Evolutionary conservation across 2,888 invertebrate species (phyloP), one percentile per base, ranked within the genome.

Genomic region (Alentia gelatinosa): DNA sequence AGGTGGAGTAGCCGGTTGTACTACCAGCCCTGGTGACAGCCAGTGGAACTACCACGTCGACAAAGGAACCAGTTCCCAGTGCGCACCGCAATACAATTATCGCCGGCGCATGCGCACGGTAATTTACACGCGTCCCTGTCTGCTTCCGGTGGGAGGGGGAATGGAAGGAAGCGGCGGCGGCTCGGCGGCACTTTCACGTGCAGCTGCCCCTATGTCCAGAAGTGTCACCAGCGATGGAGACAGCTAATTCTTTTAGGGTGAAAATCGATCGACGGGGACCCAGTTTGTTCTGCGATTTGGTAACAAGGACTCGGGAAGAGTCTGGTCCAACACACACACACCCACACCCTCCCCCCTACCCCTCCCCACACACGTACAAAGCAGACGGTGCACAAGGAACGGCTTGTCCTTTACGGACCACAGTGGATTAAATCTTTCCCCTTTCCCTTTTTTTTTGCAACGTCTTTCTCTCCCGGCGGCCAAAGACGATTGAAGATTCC

Each of bases 61-160:
- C n/a, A n/a, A n/a, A n/a, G n/a, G n/a, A n/a, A n/a, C 5, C n/a
- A 56, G 5, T 56, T 56, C 56, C 56, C 23, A 26, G 4, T 3
- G 74, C 74, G 74, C 74, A 74, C 4, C 74, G 74, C 74, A 74
- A 74, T 74, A 33, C 33, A 74, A 74, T 74, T 74, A 74, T 33
- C 74, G 30, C 7, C 74, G 26, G 33, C 19, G 74, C 74, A 74
- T 74, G 19, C 26, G 33, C 74, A 33, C 74, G 74, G 74, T 74
- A 74, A 74, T 3, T 74, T 33, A 74, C 74, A 74, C 74, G 30
- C 26, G 74, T 33, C 3, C 74, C n/a, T 26, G 15, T 33, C 74
- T 3, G 15, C 74, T 74, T 74, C 33, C 33, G 19, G 26, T 26
- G 30, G 12, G 47, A 9, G n/a, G n/a, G 79, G 15, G 37, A 79